Percentiles rank a stretch among this genome's conserved stretches.
Conservation (phyloP, 1,140 invertebrate species). For the Drepana arcuata region DNA sequence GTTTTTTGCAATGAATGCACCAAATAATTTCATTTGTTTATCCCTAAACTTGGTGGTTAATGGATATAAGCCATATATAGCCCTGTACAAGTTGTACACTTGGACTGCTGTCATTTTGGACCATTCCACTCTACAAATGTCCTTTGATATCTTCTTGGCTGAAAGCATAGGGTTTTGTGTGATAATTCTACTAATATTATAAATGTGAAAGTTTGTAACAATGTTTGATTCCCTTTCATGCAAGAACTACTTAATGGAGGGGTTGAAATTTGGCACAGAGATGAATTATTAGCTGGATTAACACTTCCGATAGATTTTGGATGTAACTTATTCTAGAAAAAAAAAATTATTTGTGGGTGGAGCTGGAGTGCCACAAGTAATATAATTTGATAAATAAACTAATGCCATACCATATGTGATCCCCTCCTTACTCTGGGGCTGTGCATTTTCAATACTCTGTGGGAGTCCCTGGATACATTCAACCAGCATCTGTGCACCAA, state of each 20-base stretch:
- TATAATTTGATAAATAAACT: too few species aligned
- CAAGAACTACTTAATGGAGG: too few species aligned
- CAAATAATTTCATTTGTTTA: slow-evolving; percentile 74
- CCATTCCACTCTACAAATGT: slow-evolving; percentile 77
- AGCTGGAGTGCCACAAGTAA: too few species aligned
- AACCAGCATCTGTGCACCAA: slow-evolving; percentile 80
- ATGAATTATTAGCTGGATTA: too few species aligned
- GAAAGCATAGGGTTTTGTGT: too few species aligned
- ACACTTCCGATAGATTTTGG: too few species aligned
- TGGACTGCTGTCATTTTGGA: slow-evolving; percentile 72
- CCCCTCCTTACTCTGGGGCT: slow-evolving; percentile 73
- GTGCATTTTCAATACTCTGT: slow-evolving; percentile 70
- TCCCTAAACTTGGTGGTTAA: slow-evolving; percentile 75
- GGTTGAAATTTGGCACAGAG: too few species aligned
- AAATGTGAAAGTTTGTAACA: too few species aligned
- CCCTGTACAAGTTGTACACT: slow-evolving; percentile 78
- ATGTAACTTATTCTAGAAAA: too few species aligned
- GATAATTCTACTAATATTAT: too few species aligned
- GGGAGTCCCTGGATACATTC: slow-evolving; percentile 77
- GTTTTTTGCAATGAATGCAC: slow-evolving; percentile 55
- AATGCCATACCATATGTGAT: slow-evolving; percentile 79
- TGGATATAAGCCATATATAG: slow-evolving; percentile 76
- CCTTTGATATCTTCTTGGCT: slow-evolving; percentile 80
- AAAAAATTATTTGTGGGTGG: too few species aligned
- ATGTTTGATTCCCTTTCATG: too few species aligned